A percentile compares a stretch with the other conserved stretches of the same genome.
Conservation (phyloP, 2,113 vertebrate genomes). For the Xyrauchen texanus region DNA sequence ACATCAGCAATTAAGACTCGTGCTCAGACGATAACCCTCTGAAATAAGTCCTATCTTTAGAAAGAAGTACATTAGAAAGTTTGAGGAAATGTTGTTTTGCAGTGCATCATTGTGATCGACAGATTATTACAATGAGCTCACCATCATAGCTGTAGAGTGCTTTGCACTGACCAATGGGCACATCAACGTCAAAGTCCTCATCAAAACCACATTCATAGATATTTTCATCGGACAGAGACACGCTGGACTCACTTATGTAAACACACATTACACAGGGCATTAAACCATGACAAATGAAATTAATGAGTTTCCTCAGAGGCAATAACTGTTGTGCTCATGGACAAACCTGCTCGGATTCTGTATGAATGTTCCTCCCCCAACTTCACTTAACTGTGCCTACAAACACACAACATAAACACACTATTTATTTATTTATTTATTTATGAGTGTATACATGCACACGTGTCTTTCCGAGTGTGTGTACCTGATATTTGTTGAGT, state of each 20-base stretch:
- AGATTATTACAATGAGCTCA: constrained; percentile 47
- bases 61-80: no score
- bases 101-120: no score
- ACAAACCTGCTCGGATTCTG: constrained; percentile 69
- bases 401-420: constrained; percentile 23
- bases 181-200: constrained; percentile 78
- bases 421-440: not conserved
- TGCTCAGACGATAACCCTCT: no score
- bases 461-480: not conserved
- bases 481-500: constrained; percentile 90
- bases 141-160: constrained; percentile 85
- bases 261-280: no score
- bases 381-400: constrained; percentile 79
- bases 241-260: not conserved
- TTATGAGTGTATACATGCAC: constrained; percentile 11
- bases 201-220: constrained; percentile 64
- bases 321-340: not conserved
- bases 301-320: no score
- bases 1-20: no score
- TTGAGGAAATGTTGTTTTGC: no score
- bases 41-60: no score
- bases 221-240: not conserved
- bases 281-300: not conserved
- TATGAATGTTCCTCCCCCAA: constrained; percentile 69
- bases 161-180: constrained; percentile 76